Conservation (phyloP, 2,888 invertebrate species). For the Villa cingulata region DNA sequence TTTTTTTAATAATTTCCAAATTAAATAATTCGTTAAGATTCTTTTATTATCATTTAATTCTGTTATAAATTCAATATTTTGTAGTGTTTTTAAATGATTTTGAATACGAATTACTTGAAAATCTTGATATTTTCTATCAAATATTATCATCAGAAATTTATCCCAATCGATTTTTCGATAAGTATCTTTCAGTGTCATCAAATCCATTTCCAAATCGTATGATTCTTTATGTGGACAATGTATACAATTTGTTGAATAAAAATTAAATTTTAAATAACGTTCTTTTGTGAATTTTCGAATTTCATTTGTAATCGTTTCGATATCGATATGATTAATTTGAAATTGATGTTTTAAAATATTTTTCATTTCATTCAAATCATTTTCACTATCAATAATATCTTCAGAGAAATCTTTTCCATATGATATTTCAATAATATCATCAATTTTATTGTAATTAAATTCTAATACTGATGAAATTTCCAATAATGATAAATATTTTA, state of each 20-base stretch:
- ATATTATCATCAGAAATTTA: background rate
- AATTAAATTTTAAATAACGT: background rate
- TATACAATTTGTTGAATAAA: background rate
- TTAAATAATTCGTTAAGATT: background rate
- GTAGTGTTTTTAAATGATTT: background rate
- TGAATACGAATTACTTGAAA: background rate
- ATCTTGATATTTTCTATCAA: background rate
- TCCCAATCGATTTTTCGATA: background rate
- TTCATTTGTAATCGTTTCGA: background rate
- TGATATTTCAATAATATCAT: background rate
- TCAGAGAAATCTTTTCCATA: background rate
- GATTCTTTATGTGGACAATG: background rate
- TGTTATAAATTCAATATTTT: background rate
- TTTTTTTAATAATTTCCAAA: background rate
- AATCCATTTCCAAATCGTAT: background rate
- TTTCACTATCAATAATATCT: background rate
- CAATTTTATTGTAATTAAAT: background rate
- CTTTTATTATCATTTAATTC: background rate
- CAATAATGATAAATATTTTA: background rate
- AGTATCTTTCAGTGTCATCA: background rate
- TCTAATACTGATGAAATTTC: background rate
- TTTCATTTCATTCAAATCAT: background rate
- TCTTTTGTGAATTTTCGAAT: background rate
- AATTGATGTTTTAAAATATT: background rate
- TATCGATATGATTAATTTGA: background rate